Evolutionary conservation across 2,113 vertebrate species (phyloP).

Genomic region (Hemiscyllium ocellatum): DNA sequence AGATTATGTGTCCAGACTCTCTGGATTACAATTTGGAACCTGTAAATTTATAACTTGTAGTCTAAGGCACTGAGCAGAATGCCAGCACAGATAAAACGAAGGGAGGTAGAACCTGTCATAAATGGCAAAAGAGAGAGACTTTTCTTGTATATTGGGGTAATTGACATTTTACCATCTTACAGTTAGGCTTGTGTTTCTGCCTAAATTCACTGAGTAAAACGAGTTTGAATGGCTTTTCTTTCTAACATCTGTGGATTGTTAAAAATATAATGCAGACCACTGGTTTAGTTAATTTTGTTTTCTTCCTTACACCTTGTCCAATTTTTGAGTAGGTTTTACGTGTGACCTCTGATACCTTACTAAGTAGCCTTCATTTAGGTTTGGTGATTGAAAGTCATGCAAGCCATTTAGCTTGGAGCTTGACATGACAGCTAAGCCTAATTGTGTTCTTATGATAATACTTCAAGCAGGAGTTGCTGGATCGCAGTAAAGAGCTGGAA

Average conservation of each 20-base stretch:
- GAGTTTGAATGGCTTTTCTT: background rate
- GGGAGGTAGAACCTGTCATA: slow-evolving; percentile 89
- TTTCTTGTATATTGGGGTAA: slow-evolving; percentile 87
- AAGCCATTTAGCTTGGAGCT: background rate
- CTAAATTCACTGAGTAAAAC: background rate
- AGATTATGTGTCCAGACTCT: background rate
- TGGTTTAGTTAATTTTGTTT: background rate
- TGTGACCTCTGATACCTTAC: background rate
- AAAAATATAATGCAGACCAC: background rate
- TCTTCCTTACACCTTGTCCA: background rate
- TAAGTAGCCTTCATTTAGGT: background rate
- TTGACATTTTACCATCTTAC: slow-evolving; percentile 94
- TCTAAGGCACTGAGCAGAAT: no score
- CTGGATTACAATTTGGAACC: background rate
- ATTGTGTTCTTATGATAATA: background rate
- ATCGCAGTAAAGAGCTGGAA: background rate
- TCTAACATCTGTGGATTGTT: background rate
- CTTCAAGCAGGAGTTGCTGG: background rate
- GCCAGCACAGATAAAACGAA: slow-evolving; percentile 49
- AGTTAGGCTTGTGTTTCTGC: slow-evolving; percentile 57
- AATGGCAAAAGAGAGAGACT: slow-evolving; percentile 86
- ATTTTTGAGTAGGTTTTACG: background rate
- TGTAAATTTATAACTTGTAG: no score
- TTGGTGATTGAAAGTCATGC: background rate
- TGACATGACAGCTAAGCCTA: background rate